These are phyloP conservation scores for Hemicordylus capensis DNA, from an alignment of 2,113 vertebrate species.

Conservation along the genomic window DNA sequence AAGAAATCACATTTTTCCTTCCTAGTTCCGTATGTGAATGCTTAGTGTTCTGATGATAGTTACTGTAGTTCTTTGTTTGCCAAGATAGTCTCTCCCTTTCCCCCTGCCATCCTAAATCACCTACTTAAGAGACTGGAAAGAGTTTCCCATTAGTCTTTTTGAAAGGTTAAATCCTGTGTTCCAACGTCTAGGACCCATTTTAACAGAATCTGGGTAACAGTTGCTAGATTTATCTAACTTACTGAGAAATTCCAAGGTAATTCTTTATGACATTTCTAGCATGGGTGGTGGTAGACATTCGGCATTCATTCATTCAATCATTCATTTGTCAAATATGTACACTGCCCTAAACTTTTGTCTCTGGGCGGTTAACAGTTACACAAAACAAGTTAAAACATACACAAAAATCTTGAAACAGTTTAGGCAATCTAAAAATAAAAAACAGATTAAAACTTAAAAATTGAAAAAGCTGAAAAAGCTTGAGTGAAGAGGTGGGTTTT, in stretches of 20 bases:
- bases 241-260: neutral
- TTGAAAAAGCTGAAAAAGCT: too few species aligned
- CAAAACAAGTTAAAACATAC: too few species aligned
- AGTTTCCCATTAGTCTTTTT: neutral
- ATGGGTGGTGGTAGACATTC: neutral
- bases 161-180: neutral
- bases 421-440: too few species aligned
- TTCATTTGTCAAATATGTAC: too few species aligned
- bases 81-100: neutral
- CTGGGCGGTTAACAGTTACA: too few species aligned
- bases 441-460: too few species aligned
- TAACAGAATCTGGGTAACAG: neutral
- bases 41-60: neutral
- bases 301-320: too few species aligned
- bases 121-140: neutral
- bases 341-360: too few species aligned
- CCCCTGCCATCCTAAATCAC: neutral
- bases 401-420: too few species aligned
- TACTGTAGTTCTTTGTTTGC: neutral
- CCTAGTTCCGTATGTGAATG: neutral
- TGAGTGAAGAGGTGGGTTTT: too few species aligned
- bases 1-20: conserved; percentile 23
- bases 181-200: neutral
- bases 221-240: neutral
- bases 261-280: neutral